Conservation (phyloP, 2,113 vertebrate species). For the Camelus bactrianus region DNA sequence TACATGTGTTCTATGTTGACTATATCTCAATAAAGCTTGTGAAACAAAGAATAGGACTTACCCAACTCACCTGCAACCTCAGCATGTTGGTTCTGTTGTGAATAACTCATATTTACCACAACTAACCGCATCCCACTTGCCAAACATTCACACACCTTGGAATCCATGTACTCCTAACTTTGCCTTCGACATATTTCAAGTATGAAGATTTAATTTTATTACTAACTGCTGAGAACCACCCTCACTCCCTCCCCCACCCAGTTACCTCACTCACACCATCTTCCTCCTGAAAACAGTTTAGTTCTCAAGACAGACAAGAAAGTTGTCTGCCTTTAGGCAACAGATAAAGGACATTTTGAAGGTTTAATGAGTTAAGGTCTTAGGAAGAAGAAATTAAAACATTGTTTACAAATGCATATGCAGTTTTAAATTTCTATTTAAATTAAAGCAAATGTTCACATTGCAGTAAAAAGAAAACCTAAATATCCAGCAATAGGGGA, state of each 20-base stretch:
- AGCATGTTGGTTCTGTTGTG: background rate
- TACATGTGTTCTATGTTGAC: background rate
- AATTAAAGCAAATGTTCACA: constrained; percentile 4
- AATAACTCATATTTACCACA: constrained; percentile 2
- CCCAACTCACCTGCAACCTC: background rate
- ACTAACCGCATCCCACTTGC: background rate
- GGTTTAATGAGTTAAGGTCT: background rate
- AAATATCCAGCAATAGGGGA: background rate
- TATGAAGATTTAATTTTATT: constrained; percentile 6
- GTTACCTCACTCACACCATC: background rate
- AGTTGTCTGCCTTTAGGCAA: background rate
- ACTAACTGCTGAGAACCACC: background rate
- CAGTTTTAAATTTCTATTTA: background rate
- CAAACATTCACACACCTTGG: background rate
- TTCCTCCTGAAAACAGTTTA: background rate
- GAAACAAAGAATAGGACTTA: background rate
- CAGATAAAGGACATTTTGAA: background rate
- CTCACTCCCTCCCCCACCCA: background rate
- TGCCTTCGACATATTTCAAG: background rate
- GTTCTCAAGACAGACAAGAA: background rate
- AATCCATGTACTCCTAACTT: background rate
- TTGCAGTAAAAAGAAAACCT: background rate
- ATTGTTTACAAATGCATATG: background rate
- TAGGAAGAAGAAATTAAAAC: background rate
- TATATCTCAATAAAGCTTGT: background rate